Evolutionary conservation across 2,888 invertebrate genomes (phyloP).

Genomic region (Acrobasis consociella): DNA sequence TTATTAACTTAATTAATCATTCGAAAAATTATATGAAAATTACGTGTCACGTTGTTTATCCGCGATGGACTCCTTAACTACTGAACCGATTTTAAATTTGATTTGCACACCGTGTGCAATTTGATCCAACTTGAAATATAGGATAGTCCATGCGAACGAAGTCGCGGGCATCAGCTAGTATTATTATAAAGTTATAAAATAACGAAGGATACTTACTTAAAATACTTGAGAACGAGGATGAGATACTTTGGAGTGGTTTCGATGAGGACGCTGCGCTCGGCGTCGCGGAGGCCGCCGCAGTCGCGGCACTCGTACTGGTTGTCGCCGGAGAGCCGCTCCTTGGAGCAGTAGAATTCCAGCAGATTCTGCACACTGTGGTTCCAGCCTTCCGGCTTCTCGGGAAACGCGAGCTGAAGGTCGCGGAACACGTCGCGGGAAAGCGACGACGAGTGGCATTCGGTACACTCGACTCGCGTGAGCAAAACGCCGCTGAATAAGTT

Average conservation of each 20-base stretch:
- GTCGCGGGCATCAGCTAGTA: too few relatives aligned
- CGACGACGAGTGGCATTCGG: slow-evolving; percentile 87
- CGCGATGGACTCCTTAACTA: too few relatives aligned
- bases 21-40: too few relatives aligned
- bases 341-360: slow-evolving; percentile 89
- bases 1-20: too few relatives aligned
- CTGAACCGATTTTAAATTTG: too few relatives aligned
- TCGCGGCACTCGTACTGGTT: slow-evolving; percentile 91
- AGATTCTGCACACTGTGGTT: slow-evolving; percentile 88
- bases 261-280: slow-evolving; percentile 83
- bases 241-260: slow-evolving; percentile 89
- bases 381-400: slow-evolving; percentile 74
- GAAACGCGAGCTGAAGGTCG: slow-evolving; percentile 90
- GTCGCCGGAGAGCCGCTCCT: slow-evolving; percentile 90
- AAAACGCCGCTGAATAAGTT: slow-evolving; percentile 90
- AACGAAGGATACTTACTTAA: slow-evolving; percentile 74
- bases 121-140: too few relatives aligned
- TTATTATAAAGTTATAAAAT: too few relatives aligned
- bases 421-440: slow-evolving; percentile 90
- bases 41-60: too few relatives aligned
- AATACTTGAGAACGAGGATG: slow-evolving; percentile 91
- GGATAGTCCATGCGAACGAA: too few relatives aligned
- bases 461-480: slow-evolving; percentile 88
- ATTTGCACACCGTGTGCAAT: too few relatives aligned
- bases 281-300: slow-evolving; percentile 89